Evolutionary conservation across 92 coral and sea anemone genomes (phyloP), one percentile per base, ranked within the genome.

Genomic region (Desmophyllum pertusum): DNA sequence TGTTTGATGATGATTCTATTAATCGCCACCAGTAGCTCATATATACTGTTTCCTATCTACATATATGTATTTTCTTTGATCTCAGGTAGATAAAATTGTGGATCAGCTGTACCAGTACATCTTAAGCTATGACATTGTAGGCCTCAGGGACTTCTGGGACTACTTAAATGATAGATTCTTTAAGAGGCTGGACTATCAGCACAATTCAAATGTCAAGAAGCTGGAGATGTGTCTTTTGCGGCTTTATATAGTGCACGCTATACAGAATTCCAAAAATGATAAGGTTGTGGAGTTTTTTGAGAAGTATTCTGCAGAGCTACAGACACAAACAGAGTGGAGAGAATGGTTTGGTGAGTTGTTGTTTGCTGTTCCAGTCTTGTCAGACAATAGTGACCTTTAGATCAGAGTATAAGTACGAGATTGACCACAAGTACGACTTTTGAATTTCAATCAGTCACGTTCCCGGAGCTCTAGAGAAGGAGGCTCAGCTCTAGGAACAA

Each of bases 201-300:
- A 96, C 68, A 86, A 90, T 73, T 70, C 86, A n/a, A 92, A 94
- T 88, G 99, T 95, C 31, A 89, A 93, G 81, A 96, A 96, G 67
- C 89, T 96, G 65, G 99, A 96, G 81, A 94, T 93, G 65, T 96
- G 99, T 74, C 88, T 96, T 75, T 79, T 94, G 77, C 81, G 99
- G 55, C 91, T 92, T 25, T 96, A 96, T 75, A 86, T 96, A 31
- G 96, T 96, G 42, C 94, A 94, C 75, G 99, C 99, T 6, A 70
- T 96, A n/a, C 99, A 96, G 80, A 96, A 93, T 83, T 92, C 96
- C 43, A 92, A 91, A 77, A 91, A 75, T 77, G 99, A 96, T 38
- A 94, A 91, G 88, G 99, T 94, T 30, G 91, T 84, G 15, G 99
- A 96, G 69, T 96, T 96, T 85, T 96, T 96, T 89, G 99, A 96